Evolutionary conservation across 2,797 vertebrate genomes (phyloP), one percentile per base, ranked within the genome.

Genomic region (Linurgus olivaceus): DNA sequence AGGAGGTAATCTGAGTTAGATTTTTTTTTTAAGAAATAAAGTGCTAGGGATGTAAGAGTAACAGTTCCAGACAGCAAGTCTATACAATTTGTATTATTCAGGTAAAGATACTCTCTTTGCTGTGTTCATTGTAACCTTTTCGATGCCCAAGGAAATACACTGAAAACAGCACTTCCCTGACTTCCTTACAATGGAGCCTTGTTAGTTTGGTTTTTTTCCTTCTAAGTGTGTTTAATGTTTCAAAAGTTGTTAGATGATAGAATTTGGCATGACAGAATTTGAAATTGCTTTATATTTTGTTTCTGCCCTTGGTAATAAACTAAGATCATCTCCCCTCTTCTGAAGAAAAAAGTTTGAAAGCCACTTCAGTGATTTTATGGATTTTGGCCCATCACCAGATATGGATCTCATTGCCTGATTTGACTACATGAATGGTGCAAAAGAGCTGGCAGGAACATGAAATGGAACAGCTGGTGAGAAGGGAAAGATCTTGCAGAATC

Each of bases 361-460:
- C 42, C n/a, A 45, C 25, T 81, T 79, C 5, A 59, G 26, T 85
- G 44, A 33, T 78, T 29, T 47, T 84, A 47, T 17, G 19, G 26
- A 67, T 92, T 96, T 96, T 96, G 92, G 79, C 75, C 61, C 16
- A 31, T 88, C 61, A 85, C 75, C 72, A 91, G 57, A 29, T 89
- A 74, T 2, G 15, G 51, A 52, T 70, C 50, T 85, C 28, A 61
- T 73, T 92, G 57, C 67, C 74, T 79, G 45, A 77, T 63, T 50
- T 78, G 48, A 63, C 63, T 71, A 16, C 29, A 59, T 79, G 40
- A 77, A 71, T 86, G 52, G 78, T 87, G 72, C 57, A 76, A 57
- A 85, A 87, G 55, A 50, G 26, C 89, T 95, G 94, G 93, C 89
- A 95, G 75, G 81, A 94, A 47, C 14, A 21, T 71, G 42, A 82